Base-by-base conservation (phyloP, 2,797 vertebrate genomes). In the Pangasius sanitwongsei region DNA sequence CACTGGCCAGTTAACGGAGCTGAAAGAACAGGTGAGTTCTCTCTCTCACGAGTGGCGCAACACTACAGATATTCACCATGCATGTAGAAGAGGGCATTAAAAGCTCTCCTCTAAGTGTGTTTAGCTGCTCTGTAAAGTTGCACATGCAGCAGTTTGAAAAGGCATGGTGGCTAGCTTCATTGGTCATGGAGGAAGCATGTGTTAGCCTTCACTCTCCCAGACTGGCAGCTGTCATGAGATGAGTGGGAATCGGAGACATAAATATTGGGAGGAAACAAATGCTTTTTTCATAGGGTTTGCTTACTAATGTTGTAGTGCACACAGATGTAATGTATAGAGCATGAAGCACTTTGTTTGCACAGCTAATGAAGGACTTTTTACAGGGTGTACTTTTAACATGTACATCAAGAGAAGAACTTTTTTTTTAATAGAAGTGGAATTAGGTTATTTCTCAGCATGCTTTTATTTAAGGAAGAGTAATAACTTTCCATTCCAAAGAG, bases 1-100 rank as follows among this genome's bases (percentile, higher is more conserved):
- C 92, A 97, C 96, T 0, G 92, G 95, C 78, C 97, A 98, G 94
- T 95, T 98, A 90, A 96, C 94, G 0, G 98, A 99, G 92, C 97
- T 99, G 67, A 99, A 99, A 92, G 98, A 99, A 92, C 98, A 99
- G 98, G 98, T 99, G 93, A 84, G 57, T 48, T 48, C 48, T 48
- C 7, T 3, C 41, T 31, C 59, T 61, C 6, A 83, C 13, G 0
- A 25, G 20, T 81, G 31, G 0, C 2, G 1, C 20, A 25, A 61
- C 55, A 61, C 11, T 61, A 16, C 37, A 81, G 41, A 41, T 82
- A 41, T 82, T 82, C 23, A 63, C 34, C 12, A 28, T 28, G 1
- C 23, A 28, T 44, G 8, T 31, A 83, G 23, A 63, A 44, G 18
- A 41, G 34, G 55, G 20, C 34, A 61, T 37, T 61, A 25, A 37